Percentiles rank a stretch among this genome's conserved stretches.
phyloP scores from a whole-genome alignment of 2,797 vertebrate genomes.

The Hirundo rustica region DNA sequence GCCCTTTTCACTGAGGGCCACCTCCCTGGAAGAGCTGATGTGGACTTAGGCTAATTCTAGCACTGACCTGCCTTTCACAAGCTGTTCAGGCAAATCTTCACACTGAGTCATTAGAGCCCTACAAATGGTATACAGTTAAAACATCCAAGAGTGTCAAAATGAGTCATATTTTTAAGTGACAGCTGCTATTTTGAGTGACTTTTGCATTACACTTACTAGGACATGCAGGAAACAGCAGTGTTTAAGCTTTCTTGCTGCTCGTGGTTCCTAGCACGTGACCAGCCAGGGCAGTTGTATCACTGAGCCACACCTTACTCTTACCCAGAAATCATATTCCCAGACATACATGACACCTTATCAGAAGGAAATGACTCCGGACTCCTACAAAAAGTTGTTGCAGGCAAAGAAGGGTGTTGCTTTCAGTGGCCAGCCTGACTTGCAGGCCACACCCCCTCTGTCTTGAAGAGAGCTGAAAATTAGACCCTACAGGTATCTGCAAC shows the following conservation, averaged over 20 bases:
- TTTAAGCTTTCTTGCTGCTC: background rate
- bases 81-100: background rate
- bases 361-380: background rate
- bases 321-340: background rate
- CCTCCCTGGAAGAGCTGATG: background rate
- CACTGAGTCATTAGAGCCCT: slow-evolving; percentile 5
- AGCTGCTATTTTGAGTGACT: slow-evolving; percentile 28
- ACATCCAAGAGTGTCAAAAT: background rate
- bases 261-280: background rate
- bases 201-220: background rate
- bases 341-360: rapidly evolving
- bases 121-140: background rate
- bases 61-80: slow-evolving; percentile 1
- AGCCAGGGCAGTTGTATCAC: background rate
- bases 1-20: background rate
- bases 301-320: background rate
- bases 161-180: slow-evolving; percentile 23
- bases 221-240: background rate
- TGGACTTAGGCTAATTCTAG: slow-evolving; percentile 13
- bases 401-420: background rate
- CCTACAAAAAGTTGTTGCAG: background rate
- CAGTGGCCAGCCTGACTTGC: background rate
- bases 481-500: background rate
- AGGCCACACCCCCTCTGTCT: background rate
- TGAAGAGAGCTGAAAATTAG: background rate